Conservation (phyloP, 2,888 invertebrate genomes). For the Eremobia ochroleuca region DNA sequence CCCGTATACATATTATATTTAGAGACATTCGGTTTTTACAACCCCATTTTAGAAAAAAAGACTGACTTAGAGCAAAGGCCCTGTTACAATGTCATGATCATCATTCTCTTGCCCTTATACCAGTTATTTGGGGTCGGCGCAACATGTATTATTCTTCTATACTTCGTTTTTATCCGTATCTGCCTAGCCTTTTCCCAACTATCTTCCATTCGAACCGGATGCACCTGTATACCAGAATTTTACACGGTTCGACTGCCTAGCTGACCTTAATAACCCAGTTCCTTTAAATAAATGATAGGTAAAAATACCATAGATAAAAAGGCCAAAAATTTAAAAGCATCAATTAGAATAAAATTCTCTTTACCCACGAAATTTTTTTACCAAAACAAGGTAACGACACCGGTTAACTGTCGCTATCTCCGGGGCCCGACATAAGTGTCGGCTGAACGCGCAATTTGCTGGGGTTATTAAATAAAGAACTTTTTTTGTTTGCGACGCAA, state of each 20-base stretch:
- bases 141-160: no score
- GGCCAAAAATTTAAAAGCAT: conserved; percentile 5
- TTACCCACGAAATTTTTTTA: conserved; percentile 26
- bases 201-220: no score
- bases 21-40: background rate
- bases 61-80: background rate
- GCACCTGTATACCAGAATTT: background rate
- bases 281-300: background rate
- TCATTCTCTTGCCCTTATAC: no score
- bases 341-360: conserved; percentile 47
- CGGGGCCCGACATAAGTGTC: conserved; percentile 65
- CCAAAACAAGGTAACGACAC: conserved; percentile 37
- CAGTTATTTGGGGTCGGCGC: no score
- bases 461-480: conserved; percentile 71
- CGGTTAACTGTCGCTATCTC: conserved; percentile 38
- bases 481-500: conserved; percentile 67
- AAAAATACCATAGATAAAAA: conserved; percentile 5
- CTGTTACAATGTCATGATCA: background rate
- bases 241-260: background rate
- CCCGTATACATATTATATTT: no score
- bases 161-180: no score
- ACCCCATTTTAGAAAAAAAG: background rate
- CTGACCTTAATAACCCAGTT: background rate
- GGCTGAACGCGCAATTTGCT: conserved; percentile 69
- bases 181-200: no score